Evolutionary conservation across 2,797 vertebrate genomes (phyloP), one percentile per base, ranked within the genome.

Genomic region (Mormyrus hasselquistii): DNA sequence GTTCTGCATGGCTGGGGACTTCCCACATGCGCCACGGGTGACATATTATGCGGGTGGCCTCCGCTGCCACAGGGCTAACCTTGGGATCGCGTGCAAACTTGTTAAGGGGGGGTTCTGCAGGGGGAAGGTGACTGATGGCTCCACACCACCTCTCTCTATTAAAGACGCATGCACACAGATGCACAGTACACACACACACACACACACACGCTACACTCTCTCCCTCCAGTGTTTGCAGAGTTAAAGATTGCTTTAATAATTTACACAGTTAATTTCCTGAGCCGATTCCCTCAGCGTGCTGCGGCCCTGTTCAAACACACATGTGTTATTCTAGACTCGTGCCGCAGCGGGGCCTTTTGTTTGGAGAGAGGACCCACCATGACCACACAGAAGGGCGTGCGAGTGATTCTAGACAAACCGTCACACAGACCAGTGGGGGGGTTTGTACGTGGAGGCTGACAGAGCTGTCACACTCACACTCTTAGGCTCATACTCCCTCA

Each of bases 171-270:
- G 38, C 83, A 86, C 82, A 76, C 88, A 88, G 55, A 90, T 88
- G 49, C 89, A 57, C 16, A 5, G 6, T 52, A 12, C 5, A 7
- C 55, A 57, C 55, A 19, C 55, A 57, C 55, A 57, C 55, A 57
- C 49, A 47, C 90, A 91, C 87, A 90, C 90, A 90, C 89, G 29
- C 29, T 57, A 87, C 87, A 88, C 49, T 89, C 41, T 91, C 90
- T 94, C 90, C 89, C 91, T 73, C 89, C 83, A 90, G 86, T 95
- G 94, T 96, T 96, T 96, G 94, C 93, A 90, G 92, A 94, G 91
- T 93, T 94, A 90, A 92, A 95, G 91, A 95, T 94, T 90, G 94
- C 94, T 94, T 95, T 93, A 96, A 96, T 96, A 95, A 96, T 96
- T 94, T 91, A 96, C 95, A 94, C 91, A 93, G 94, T 94, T 96